Percentiles rank a stretch among this genome's conserved stretches.
These are phyloP conservation scores for Myripristis jacobus DNA, from an alignment of 2,797 vertebrate genomes.

Conservation along the genomic window DNA sequence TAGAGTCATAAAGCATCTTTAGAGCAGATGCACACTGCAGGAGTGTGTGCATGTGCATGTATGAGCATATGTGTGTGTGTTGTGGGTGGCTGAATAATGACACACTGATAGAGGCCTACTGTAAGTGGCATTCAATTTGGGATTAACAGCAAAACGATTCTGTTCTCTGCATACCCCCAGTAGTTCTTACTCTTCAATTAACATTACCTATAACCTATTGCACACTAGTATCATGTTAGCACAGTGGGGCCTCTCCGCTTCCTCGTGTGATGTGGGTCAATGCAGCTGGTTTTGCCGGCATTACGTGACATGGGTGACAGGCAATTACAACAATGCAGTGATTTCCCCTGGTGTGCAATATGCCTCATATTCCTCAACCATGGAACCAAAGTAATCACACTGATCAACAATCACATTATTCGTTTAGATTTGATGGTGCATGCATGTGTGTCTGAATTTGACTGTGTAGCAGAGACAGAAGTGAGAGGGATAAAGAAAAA, in stretches of 20 bases:
- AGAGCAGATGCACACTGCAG: neutral
- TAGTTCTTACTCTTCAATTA: constrained; percentile 49
- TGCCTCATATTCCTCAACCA: constrained; percentile 7
- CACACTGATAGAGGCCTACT: neutral
- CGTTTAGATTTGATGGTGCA: neutral
- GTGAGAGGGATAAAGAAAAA: neutral
- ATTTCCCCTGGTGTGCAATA: constrained; percentile 28
- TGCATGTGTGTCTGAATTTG: neutral
- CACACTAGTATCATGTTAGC: constrained; percentile 39
- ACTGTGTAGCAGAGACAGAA: neutral
- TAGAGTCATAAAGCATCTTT: neutral
- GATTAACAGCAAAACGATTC: constrained; percentile 8
- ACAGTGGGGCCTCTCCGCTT: constrained; percentile 24
- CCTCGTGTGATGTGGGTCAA: constrained; percentile 43
- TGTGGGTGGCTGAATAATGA: neutral
- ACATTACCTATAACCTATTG: constrained; percentile 42
- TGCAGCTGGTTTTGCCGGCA: constrained; percentile 28
- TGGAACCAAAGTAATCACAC: constrained; percentile 3
- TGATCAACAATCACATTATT: constrained; percentile 14
- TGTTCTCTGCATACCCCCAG: constrained; percentile 26
- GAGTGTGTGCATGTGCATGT: constrained; percentile 6
- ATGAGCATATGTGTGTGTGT: constrained; percentile 5
- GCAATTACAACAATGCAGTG: constrained; percentile 60
- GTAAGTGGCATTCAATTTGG: constrained; percentile 7
- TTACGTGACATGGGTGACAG: constrained; percentile 53